Percentiles rank a stretch among this genome's conserved stretches.
Evolutionary conservation across 2,797 vertebrate genomes (phyloP).

Genomic region (Hemitrygon akajei): DNA sequence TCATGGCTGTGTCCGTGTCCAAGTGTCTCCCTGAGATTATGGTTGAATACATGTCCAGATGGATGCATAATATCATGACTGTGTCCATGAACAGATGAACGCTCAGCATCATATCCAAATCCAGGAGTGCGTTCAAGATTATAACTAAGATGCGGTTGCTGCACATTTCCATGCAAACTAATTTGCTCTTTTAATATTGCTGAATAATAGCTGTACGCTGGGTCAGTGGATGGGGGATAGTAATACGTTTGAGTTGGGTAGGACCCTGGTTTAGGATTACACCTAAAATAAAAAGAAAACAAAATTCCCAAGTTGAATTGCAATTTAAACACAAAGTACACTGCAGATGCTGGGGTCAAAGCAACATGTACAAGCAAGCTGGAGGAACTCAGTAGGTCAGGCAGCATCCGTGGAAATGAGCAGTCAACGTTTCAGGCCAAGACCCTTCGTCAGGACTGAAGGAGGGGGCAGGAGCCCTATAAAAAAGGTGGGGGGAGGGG

Average conservation of each 20-base stretch:
- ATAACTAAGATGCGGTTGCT: not conserved
- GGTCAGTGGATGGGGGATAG: slow-evolving; percentile 3
- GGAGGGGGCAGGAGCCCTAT: too few relatives aligned
- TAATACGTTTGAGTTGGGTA: slow-evolving; percentile 33
- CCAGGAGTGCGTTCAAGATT: not conserved
- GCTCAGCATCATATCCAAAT: not conserved
- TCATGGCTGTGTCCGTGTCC: not conserved
- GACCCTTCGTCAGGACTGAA: too few relatives aligned
- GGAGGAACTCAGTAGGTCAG: too few relatives aligned
- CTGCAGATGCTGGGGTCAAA: too few relatives aligned
- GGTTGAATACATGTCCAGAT: not conserved
- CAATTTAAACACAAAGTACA: too few relatives aligned
- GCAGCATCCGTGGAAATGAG: too few relatives aligned
- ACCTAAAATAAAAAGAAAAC: slow-evolving; percentile 30
- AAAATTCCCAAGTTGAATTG: slow-evolving; percentile 9
- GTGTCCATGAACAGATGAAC: not conserved
- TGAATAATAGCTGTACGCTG: not conserved
- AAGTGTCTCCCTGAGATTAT: not conserved
- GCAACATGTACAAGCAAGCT: too few relatives aligned
- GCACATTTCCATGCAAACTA: not conserved
- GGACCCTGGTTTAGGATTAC: slow-evolving; percentile 31
- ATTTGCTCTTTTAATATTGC: not conserved
- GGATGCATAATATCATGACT: not conserved
- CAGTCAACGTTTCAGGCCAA: too few relatives aligned
- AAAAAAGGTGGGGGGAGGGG: too few relatives aligned